Percentiles rank a stretch among this genome's conserved stretches.
These are phyloP conservation scores for Mastomys coucha DNA, from an alignment of 2,113 vertebrate genomes.

Conservation along the genomic window DNA sequence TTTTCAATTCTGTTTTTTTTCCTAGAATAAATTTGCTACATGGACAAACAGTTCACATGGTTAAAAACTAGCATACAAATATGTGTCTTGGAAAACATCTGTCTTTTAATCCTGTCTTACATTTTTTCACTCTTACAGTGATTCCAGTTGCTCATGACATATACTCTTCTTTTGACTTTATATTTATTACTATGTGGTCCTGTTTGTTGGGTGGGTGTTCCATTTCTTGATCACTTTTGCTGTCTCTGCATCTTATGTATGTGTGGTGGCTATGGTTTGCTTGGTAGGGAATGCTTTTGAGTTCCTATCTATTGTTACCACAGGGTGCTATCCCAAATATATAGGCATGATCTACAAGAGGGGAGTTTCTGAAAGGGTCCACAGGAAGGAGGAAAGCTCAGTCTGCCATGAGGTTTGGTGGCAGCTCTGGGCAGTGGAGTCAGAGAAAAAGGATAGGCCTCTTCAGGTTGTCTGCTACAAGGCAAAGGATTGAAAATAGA, in stretches of 20 bases:
- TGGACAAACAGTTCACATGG: background rate
- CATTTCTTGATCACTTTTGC: background rate
- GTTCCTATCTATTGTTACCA: background rate
- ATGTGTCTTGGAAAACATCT: background rate
- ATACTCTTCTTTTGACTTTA: background rate
- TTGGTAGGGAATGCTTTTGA: background rate
- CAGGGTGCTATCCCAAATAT: too few relatives aligned
- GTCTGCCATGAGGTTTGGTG: too few relatives aligned
- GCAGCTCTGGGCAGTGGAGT: background rate
- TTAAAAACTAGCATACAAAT: background rate
- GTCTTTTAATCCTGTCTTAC: background rate
- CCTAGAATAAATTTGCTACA: background rate
- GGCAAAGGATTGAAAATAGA: background rate
- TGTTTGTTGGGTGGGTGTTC: background rate
- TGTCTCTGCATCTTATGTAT: background rate
- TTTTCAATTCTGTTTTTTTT: background rate
- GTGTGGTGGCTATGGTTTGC: background rate
- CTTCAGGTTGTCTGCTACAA: background rate
- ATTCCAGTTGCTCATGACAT: background rate
- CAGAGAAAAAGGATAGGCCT: background rate
- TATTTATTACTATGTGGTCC: background rate
- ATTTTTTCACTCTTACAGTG: background rate
- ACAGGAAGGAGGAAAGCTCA: background rate
- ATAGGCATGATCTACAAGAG: background rate
- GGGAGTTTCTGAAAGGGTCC: background rate